phyloP scores from a whole-genome alignment of 2,797 vertebrate species.

The Hydrolagus colliei region DNA sequence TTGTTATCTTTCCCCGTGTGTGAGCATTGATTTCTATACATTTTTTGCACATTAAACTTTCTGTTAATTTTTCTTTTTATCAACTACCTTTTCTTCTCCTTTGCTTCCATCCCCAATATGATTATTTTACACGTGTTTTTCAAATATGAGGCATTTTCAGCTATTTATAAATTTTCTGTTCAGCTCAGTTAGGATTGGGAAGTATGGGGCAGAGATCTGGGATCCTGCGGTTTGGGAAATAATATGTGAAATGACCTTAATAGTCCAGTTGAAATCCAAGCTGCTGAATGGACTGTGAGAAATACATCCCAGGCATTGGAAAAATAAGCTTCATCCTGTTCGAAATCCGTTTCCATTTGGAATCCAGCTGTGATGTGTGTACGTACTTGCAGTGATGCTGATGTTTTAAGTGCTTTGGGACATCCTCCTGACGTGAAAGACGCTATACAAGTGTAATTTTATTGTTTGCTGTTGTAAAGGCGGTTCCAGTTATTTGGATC shows the following conservation, averaged over 20 bases:
- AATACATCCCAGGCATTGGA: background rate
- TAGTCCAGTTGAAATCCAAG: background rate
- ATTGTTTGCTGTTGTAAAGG: background rate
- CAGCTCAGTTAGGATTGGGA: too few relatives aligned
- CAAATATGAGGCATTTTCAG: too few relatives aligned
- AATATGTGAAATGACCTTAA: conserved; percentile 5
- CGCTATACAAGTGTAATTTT: too few relatives aligned
- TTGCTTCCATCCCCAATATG: too few relatives aligned
- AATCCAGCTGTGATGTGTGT: background rate
- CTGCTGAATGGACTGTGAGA: background rate
- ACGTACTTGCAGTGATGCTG: background rate
- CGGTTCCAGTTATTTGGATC: conserved; percentile 5
- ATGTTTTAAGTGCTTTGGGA: background rate
- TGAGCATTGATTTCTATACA: too few relatives aligned
- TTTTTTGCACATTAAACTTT: too few relatives aligned
- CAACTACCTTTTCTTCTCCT: too few relatives aligned
- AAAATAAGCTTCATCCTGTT: conserved; percentile 2
- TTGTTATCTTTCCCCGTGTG: too few relatives aligned
- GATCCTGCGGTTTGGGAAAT: background rate
- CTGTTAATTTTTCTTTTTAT: too few relatives aligned
- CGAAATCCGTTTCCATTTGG: background rate
- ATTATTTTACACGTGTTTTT: too few relatives aligned
- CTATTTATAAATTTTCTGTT: too few relatives aligned
- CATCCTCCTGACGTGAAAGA: too few relatives aligned
- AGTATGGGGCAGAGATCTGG: background rate